These are phyloP conservation scores for Meiosimyza decipiens DNA, from an alignment of 2,888 invertebrate genomes.

Conservation along the genomic window DNA sequence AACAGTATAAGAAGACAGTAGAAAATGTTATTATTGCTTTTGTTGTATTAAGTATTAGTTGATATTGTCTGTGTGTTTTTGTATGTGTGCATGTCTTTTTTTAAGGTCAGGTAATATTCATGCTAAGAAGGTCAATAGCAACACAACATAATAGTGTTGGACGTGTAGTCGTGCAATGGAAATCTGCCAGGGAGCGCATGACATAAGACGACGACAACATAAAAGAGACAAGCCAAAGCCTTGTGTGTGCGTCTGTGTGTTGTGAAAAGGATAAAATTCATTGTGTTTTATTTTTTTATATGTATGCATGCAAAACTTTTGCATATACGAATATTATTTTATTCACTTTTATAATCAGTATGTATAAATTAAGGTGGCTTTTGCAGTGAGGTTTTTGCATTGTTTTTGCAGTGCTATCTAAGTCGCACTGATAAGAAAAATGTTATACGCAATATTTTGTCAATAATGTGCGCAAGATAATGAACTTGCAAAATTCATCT, in stretches of 20 bases:
- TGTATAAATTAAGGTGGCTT: no score
- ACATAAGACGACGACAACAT: background rate
- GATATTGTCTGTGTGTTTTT: background rate
- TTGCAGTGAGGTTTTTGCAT: no score
- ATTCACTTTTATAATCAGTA: no score
- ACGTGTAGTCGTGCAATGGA: background rate
- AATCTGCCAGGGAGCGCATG: background rate
- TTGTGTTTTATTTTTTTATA: background rate
- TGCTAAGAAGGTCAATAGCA: constrained; percentile 24
- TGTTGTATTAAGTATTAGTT: background rate
- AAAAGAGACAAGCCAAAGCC: background rate
- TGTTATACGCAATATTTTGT: no score
- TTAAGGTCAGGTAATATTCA: constrained; percentile 31
- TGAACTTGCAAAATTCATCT: no score
- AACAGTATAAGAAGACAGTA: background rate
- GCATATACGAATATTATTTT: no score
- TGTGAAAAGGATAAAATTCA: constrained; percentile 2
- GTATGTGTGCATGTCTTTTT: background rate
- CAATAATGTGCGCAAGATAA: no score
- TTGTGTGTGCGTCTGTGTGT: background rate
- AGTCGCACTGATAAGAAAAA: no score
- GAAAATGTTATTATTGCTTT: no score
- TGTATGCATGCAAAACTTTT: no score
- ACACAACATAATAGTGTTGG: background rate
- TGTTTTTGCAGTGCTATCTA: no score